These are phyloP conservation scores for Heliconius eleuchia DNA, from an alignment of 1,140 invertebrate genomes.

Conservation along the genomic window DNA sequence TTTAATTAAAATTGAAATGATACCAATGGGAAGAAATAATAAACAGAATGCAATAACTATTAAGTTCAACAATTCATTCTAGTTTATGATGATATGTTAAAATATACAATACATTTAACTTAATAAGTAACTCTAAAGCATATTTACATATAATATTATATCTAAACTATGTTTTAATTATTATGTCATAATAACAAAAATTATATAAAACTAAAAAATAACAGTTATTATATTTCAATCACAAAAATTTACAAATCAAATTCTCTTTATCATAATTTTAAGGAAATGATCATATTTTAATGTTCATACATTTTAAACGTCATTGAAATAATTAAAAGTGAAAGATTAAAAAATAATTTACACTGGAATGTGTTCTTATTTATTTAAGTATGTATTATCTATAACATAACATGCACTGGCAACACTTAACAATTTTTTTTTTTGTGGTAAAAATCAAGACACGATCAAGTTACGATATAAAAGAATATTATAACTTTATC, in stretches of 20 bases:
- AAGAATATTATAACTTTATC: too few species aligned
- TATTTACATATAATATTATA: slow-evolving; percentile 55
- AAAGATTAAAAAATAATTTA: background rate
- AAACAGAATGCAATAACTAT: background rate
- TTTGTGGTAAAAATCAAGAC: background rate
- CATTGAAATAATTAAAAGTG: background rate
- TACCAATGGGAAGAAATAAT: background rate
- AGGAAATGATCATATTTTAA: background rate
- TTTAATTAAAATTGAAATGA: background rate
- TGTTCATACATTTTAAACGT: background rate
- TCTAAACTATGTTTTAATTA: background rate
- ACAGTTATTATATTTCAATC: slow-evolving; percentile 7
- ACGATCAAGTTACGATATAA: too few species aligned
- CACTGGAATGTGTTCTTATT: background rate
- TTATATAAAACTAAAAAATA: background rate
- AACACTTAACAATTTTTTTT: background rate
- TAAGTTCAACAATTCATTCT: background rate
- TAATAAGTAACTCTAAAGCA: slow-evolving; percentile 41
- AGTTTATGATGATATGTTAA: slow-evolving; percentile 42
- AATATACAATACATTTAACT: slow-evolving; percentile 60
- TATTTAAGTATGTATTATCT: background rate
- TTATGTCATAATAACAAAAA: slow-evolving; percentile 10
- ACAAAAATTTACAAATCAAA: slow-evolving; percentile 17
- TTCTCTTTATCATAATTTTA: background rate
- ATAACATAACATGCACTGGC: background rate